Conservation (phyloP, 2,888 invertebrate species). For the Drosophila suboccidentalis region DNA sequence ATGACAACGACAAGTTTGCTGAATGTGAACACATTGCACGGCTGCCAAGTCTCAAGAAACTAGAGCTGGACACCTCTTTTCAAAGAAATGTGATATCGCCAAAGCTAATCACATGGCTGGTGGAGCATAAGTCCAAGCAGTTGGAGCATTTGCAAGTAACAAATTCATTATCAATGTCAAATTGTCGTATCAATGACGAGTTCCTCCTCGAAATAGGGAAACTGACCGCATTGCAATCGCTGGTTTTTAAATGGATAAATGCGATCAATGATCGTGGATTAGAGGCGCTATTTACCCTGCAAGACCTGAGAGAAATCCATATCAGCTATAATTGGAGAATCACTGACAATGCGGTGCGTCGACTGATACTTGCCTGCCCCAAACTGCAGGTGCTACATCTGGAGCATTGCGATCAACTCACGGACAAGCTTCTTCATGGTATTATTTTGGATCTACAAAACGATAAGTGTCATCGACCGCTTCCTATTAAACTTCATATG, state of each 20-base stretch:
- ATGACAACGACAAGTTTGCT: neutral
- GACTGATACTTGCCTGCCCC: constrained; percentile 41
- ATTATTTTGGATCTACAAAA: constrained; percentile 36
- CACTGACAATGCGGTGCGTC: constrained; percentile 24
- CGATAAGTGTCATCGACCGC: constrained; percentile 16
- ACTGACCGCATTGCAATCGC: constrained; percentile 22
- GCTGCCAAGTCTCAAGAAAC: constrained; percentile 49
- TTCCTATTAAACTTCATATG: constrained; percentile 45
- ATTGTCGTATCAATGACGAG: neutral
- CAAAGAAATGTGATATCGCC: neutral
- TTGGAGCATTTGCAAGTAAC: constrained; percentile 38
- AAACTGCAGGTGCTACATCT: constrained; percentile 41
- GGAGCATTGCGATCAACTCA: neutral
- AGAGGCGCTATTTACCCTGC: constrained; percentile 10
- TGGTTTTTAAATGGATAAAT: constrained; percentile 17
- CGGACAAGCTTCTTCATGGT: constrained; percentile 29
- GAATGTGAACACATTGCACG: constrained; percentile 44
- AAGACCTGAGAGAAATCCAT: constrained; percentile 41
- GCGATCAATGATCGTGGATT: constrained; percentile 12
- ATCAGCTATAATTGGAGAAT: constrained; percentile 1
- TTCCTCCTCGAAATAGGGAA: constrained; percentile 26
- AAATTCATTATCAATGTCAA: neutral
- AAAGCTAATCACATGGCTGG: constrained; percentile 29
- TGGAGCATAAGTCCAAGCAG: constrained; percentile 26
- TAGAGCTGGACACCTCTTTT: constrained; percentile 7